Evolutionary conservation across 1,140 invertebrate genomes (phyloP).

Genomic region (Dendroctonus valens): DNA sequence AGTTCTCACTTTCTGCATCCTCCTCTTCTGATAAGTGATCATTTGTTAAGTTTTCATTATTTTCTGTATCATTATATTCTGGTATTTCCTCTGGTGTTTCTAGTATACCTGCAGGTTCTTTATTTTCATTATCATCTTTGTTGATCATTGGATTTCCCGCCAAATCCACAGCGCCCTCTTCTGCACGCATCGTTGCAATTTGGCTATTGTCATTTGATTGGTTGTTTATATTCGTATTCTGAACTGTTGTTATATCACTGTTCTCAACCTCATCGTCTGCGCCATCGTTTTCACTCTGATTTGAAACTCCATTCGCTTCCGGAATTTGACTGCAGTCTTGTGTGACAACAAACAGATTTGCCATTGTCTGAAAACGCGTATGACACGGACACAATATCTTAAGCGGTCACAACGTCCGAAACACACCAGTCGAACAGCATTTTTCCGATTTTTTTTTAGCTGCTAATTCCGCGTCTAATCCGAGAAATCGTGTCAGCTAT

Average conservation of each 20-base stretch:
- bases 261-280: not conserved
- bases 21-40: too few species aligned
- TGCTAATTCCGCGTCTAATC: not conserved
- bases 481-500: not conserved
- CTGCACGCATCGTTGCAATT: slow-evolving; percentile 15
- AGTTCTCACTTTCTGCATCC: too few species aligned
- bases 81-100: too few species aligned
- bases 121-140: too few species aligned
- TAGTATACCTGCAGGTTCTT: too few species aligned
- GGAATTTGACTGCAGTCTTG: not conserved
- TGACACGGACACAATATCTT: not conserved
- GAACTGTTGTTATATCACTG: slow-evolving; percentile 5
- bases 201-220: slow-evolving; percentile 16
- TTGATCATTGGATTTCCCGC: slow-evolving; percentile 3
- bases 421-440: too few species aligned
- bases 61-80: too few species aligned
- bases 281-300: not conserved
- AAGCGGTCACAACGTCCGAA: not conserved
- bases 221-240: slow-evolving; percentile 11
- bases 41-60: too few species aligned
- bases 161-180: slow-evolving; percentile 10
- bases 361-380: not conserved
- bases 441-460: too few species aligned
- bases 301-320: not conserved
- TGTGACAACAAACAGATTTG: not conserved